Evolutionary conservation across 2,113 vertebrate genomes (phyloP), one percentile per base, ranked within the genome.

Genomic region (Ctenomys sociabilis): DNA sequence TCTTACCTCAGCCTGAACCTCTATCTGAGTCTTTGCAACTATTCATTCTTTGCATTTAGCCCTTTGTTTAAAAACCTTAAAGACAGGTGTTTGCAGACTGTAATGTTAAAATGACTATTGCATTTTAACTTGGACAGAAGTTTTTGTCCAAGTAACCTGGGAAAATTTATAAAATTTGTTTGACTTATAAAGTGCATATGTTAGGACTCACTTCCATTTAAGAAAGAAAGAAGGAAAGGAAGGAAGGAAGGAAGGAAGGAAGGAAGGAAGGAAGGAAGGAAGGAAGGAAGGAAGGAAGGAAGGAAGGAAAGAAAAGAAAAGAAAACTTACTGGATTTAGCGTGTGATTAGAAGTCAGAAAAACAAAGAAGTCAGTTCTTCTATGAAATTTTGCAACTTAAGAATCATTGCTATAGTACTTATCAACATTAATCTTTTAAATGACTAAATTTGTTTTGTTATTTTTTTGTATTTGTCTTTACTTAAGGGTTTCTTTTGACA

Each of bases 351-450:
- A 68, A 92, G 89, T 85, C 43, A 45, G 14, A 49, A 49, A 49
- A 49, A 49, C 9, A 9, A 49, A 49, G 9, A 8, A 49, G 49
- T 49, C n/a, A n/a, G n/a, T n/a, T n/a, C n/a, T 49, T 94, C 75
- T 54, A 40, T 3, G 11, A 73, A 80, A 40, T 92, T 93, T 49
- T 91, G 14, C 14, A 73, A 19, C 6, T 45, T 63, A 73, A 96
- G 73, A 88, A 93, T 7, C 0, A 54, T 11, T 43, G 19, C 13
- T 92, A 8, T 72, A 90, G 17, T 86, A 32, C 88, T 90, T 12
- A 70, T 90, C 52, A 94, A 66, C 24, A 93, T 93, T 82, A 88
- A 63, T 91, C 40, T 94, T 81, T 21, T 78, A 88, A 96, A 77
- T 75, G 57, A 84, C 49, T 93, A 28, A 37, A 32, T 91, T 85